Evolutionary conservation across 2,888 invertebrate genomes (phyloP), one percentile per base, ranked within the genome.

Genomic region (Troides helena): DNA sequence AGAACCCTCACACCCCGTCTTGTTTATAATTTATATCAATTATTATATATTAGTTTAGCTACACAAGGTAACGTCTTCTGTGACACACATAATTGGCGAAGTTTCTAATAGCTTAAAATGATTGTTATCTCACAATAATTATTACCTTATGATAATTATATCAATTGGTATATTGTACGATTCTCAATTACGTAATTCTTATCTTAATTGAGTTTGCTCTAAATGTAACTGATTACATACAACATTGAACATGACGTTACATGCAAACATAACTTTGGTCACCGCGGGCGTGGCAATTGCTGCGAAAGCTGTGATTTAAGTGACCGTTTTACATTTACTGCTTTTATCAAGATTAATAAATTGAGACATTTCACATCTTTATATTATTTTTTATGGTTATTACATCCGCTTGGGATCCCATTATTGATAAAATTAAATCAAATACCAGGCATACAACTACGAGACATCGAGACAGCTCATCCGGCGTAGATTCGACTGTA

Each of bases 271-370:
- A 81, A 83, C 85, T 87, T 78, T 80, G 77, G 80, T 77, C 76
- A 78, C 78, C 76, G 75, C 74, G 76, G 86, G 86, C 85, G 87
- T 85, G 86, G 84, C 81, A 74, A 79, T 79, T 75, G 77, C 75
- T 72, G 79, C 85, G 86, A 84, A 84, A 76, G 77, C 75, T 72
- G 81, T 87, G 88, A 88, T 88, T 88, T 87, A 85, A 86, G 81
- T 84, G 82, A 85, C 85, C 85, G 75, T 74, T 79, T 73, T 80
- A 81, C 80, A 81, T 86, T 86, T 83, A 88, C 84, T 77, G 81
- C 84, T 83, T 85, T 86, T 85, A 87, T 85, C 87, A 88, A 87
- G 88, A 86, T 83, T 81, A 80, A 85, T 85, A 86, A 87, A 89
- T 88, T 86, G 85, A 86, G 85, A 86, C 86, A 85, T 88, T 88